Conservation (phyloP, 2,797 vertebrate genomes). For the Anguilla anguilla region DNA sequence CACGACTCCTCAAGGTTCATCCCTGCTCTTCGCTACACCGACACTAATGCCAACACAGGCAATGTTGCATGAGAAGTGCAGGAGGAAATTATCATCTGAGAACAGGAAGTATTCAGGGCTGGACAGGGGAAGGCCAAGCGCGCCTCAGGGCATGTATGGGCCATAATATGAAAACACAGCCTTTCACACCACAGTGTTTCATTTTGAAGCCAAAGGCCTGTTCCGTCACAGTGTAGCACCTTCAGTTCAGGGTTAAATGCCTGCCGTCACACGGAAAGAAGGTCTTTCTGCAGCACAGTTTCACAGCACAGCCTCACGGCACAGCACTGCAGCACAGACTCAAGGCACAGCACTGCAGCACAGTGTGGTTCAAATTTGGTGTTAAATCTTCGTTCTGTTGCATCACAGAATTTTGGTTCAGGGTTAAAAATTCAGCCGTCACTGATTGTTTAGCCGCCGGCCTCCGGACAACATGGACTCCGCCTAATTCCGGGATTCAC, state of each 20-base stretch:
- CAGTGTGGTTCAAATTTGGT: not conserved
- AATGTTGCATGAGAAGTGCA: not conserved
- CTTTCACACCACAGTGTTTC: not conserved
- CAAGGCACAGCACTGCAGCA: not conserved
- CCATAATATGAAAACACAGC: not conserved
- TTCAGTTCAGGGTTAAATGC: not conserved
- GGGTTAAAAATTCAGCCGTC: not conserved
- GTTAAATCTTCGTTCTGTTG: not conserved
- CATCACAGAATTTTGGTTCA: not conserved
- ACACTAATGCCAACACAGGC: not conserved
- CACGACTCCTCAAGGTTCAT: not conserved
- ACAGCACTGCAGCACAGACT: not conserved
- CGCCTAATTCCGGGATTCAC: constrained; percentile 27
- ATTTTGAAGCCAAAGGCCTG: not conserved
- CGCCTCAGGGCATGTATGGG: not conserved
- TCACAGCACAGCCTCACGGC: not conserved
- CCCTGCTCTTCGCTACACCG: not conserved
- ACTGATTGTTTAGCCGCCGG: constrained; percentile 24
- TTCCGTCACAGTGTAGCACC: not conserved
- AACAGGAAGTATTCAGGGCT: not conserved
- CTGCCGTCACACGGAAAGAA: not conserved
- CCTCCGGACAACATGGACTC: constrained; percentile 22
- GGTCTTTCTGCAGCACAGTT: not conserved
- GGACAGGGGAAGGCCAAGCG: not conserved
- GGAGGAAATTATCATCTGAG: not conserved